Evolutionary conservation across 2,113 vertebrate genomes (phyloP), one percentile per base, ranked within the genome.

Genomic region (Zeus faber): DNA sequence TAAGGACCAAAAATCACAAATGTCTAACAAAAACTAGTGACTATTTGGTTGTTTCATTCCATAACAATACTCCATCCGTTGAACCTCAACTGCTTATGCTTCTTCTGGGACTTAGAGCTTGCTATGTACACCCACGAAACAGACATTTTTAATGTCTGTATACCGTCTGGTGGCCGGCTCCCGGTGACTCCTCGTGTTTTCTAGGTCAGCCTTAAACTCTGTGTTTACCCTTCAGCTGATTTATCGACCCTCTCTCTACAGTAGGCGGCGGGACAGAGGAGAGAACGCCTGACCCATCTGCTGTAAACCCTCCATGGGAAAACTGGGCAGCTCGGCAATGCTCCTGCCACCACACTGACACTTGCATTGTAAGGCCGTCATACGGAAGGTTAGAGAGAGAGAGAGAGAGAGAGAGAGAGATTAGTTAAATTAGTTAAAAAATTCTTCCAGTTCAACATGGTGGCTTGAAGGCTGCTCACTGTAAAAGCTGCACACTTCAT

Each of bases 371-470:
- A 29, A 29, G 27, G 9, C 27, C 9, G 4, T 29, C 9, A 29
- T 29, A 5, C 27, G 9, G 4, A 29, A 29, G 9, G 4, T 5
- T 29, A 9, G 9, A 29, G 9, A 29, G 27, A 48, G 23, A 62
- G 22, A 25, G 23, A 47, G 23, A 47, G 41, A 21, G 21, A 23
- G 21, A 22, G 21, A 45, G 5, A 11, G 14, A 25, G 11, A 24
- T 29, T 29, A 5, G 9, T 29, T 29, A 24, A 9, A 2, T 4
- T 3, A 13, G 13, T 14, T 14, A 6, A 11, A 45, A 14, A 10
- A n/a, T 48, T 6, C 54, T 48, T 58, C 2, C 14, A 10, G 16
- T 25, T 37, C 44, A 13, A 33, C 46, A 43, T 49, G 8, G 8
- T 6, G 23, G 23, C 40, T 43, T 7, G 1, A 5, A 11, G 45